Conservation (phyloP, 1,140 invertebrate species). For the Dufourea novaeangliae region DNA sequence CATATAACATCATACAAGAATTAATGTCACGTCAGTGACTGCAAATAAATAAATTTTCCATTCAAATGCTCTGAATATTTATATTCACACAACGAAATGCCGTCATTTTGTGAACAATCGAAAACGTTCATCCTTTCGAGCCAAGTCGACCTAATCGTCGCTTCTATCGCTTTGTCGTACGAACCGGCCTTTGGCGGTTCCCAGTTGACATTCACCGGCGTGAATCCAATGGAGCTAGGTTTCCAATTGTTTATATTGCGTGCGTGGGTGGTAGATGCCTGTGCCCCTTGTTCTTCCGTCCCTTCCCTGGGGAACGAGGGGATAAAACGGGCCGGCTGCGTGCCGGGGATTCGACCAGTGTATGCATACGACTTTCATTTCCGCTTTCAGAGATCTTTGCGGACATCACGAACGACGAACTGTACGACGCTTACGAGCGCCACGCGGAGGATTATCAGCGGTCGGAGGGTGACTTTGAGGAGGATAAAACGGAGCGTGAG, state of each 20-base stretch:
- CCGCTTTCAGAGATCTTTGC: constrained; percentile 40
- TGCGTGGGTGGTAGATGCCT: neutral
- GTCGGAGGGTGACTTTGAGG: constrained; percentile 19
- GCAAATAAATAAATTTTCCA: too few relatives aligned
- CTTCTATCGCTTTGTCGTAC: too few relatives aligned
- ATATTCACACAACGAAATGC: too few relatives aligned
- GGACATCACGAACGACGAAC: constrained; percentile 1
- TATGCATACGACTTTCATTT: constrained; percentile 48
- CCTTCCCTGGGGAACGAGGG: neutral
- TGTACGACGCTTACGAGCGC: neutral
- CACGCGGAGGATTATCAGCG: constrained; percentile 32
- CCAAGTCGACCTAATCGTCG: too few relatives aligned
- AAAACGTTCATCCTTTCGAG: too few relatives aligned
- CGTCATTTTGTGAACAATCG: too few relatives aligned
- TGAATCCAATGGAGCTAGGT: too few relatives aligned
- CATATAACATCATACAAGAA: too few relatives aligned
- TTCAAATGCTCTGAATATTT: too few relatives aligned
- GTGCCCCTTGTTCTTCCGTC: neutral
- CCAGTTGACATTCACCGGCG: too few relatives aligned
- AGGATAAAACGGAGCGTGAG: constrained; percentile 26
- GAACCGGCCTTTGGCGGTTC: too few relatives aligned
- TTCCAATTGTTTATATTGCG: constrained; percentile 21
- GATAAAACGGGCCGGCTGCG: neutral
- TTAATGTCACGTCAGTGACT: too few relatives aligned
- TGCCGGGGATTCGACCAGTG: constrained; percentile 18